Evolutionary conservation across 2,113 vertebrate genomes (phyloP).

Genomic region (Periophthalmus modestus): DNA sequence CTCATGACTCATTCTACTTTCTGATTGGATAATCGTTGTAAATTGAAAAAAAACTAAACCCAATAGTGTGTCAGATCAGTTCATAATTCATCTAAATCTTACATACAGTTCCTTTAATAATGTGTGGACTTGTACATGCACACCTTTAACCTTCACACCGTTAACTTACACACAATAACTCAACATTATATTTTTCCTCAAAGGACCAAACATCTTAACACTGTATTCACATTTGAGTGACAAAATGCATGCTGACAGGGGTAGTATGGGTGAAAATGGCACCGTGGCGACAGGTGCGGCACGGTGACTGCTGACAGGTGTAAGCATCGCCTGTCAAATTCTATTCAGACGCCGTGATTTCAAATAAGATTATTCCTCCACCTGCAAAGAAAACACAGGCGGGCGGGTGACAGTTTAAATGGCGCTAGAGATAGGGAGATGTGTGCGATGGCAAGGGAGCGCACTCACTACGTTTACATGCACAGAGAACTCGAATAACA

Average conservation of each 20-base stretch:
- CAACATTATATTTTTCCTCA: background rate
- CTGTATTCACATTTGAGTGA: constrained; percentile 14
- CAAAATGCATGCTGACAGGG: background rate
- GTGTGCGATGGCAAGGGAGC: background rate
- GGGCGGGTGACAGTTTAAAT: background rate
- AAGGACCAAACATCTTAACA: background rate
- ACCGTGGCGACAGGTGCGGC: background rate
- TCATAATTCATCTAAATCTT: too few relatives aligned
- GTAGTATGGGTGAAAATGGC: background rate
- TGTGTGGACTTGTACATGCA: too few relatives aligned
- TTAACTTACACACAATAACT: background rate
- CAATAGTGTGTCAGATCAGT: too few relatives aligned
- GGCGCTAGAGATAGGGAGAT: background rate
- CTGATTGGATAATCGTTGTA: too few relatives aligned
- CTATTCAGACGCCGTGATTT: constrained; percentile 6
- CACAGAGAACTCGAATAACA: too few relatives aligned
- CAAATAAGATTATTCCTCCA: constrained; percentile 6
- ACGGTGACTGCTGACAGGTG: constrained; percentile 28
- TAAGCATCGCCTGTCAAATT: constrained; percentile 11
- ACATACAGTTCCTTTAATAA: too few relatives aligned
- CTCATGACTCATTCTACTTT: too few relatives aligned
- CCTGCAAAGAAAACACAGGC: background rate
- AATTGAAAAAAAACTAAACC: too few relatives aligned
- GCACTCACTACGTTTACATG: too few relatives aligned
- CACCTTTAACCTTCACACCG: background rate